Evolutionary conservation across 2,888 invertebrate species (phyloP).

Genomic region (Ophonus ardosiacus): DNA sequence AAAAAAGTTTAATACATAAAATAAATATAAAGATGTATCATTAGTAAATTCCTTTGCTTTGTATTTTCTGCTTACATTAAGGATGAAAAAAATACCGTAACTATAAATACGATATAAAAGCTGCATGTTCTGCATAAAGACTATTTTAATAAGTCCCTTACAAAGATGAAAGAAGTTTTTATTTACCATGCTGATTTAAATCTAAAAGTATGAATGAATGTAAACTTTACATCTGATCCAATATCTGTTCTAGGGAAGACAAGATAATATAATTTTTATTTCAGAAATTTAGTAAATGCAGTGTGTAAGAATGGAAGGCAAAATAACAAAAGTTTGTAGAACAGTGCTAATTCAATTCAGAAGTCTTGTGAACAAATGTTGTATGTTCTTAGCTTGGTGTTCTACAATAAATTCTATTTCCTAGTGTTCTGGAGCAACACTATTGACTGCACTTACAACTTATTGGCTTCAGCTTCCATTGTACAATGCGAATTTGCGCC

Average conservation of each 20-base stretch:
- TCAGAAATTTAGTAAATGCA: not conserved
- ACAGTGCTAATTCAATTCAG: conserved; percentile 49
- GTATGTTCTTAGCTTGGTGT: not conserved
- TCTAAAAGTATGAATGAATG: not conserved
- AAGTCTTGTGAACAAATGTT: conserved; percentile 55
- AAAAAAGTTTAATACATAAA: too few species aligned
- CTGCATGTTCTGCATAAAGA: too few species aligned
- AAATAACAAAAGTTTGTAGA: conserved; percentile 39
- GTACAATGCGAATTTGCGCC: not conserved
- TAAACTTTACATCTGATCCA: not conserved
- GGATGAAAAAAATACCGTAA: too few species aligned
- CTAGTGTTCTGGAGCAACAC: conserved; percentile 21
- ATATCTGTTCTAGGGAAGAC: not conserved
- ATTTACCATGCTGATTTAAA: not conserved
- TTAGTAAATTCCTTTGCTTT: too few species aligned
- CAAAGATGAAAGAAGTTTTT: not conserved
- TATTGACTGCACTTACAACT: conserved; percentile 21
- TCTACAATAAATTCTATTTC: conserved; percentile 39
- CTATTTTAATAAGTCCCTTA: not conserved
- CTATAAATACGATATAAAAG: too few species aligned
- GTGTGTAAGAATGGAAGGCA: not conserved
- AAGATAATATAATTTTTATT: not conserved
- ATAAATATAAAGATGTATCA: too few species aligned
- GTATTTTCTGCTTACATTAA: too few species aligned
- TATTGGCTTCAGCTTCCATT: not conserved